Conservation (phyloP, 2,888 invertebrate species). For the Glaucopsyche alexis region DNA sequence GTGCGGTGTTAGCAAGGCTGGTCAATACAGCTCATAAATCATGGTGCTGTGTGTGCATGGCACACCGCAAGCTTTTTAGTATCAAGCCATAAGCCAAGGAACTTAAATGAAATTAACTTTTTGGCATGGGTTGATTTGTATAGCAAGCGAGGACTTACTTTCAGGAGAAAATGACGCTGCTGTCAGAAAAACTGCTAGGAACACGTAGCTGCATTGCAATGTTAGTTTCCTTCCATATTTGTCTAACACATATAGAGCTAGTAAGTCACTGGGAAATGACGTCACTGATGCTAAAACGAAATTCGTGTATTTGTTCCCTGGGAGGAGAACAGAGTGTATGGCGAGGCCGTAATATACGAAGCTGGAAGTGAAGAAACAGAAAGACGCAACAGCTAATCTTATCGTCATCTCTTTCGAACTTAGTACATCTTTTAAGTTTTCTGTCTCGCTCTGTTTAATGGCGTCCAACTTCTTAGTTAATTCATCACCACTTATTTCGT, state of each 20-base stretch:
- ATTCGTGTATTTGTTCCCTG: slow-evolving; percentile 65
- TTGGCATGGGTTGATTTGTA: no score
- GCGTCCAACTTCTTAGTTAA: slow-evolving; percentile 54
- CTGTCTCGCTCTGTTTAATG: slow-evolving; percentile 54
- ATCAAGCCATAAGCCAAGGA: no score
- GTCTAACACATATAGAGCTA: slow-evolving; percentile 57
- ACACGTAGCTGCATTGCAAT: slow-evolving; percentile 55
- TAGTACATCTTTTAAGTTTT: slow-evolving; percentile 55
- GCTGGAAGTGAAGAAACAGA: slow-evolving; percentile 63
- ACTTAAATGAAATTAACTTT: no score
- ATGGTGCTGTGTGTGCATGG: no score
- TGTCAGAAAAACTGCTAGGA: slow-evolving; percentile 54
- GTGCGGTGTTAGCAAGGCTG: no score
- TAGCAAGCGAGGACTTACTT: slow-evolving; percentile 49
- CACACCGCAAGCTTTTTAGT: no score
- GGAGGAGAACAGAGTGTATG: slow-evolving; percentile 58
- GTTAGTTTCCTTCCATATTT: slow-evolving; percentile 59
- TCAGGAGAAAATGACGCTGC: slow-evolving; percentile 56
- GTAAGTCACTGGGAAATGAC: slow-evolving; percentile 63
- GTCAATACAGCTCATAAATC: no score
- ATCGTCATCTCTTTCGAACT: slow-evolving; percentile 61
- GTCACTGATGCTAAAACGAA: slow-evolving; percentile 57
- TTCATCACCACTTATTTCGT: slow-evolving; percentile 52
- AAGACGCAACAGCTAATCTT: slow-evolving; percentile 54
- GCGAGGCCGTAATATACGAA: slow-evolving; percentile 63